A percentile compares a stretch with the other conserved stretches of the same genome.
phyloP scores from a whole-genome alignment of 2,888 invertebrate species.

The Zelleria hepariella region DNA sequence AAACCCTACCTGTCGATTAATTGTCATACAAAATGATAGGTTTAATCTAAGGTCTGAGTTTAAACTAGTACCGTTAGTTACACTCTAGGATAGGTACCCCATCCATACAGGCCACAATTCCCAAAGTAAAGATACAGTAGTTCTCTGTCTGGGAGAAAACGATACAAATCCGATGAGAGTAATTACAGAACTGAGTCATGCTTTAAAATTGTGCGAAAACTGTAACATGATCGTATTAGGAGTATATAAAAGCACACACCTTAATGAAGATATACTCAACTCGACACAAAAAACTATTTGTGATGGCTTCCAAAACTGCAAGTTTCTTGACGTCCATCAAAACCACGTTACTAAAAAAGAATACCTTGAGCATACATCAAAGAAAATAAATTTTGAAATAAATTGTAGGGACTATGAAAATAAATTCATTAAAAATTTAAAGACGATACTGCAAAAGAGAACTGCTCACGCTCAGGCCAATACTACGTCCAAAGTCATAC shows the following conservation, averaged over 20 bases:
- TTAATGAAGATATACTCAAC: not conserved
- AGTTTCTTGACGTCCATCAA: not conserved
- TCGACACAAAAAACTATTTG: not conserved
- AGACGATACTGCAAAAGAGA: not conserved
- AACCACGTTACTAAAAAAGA: not conserved
- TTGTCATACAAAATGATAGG: too few species aligned
- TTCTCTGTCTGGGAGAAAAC: too few species aligned
- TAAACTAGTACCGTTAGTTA: too few species aligned
- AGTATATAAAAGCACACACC: not conserved
- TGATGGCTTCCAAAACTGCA: not conserved
- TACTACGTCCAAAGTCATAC: not conserved
- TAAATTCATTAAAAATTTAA: not conserved
- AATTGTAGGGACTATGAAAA: not conserved
- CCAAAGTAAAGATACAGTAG: too few species aligned
- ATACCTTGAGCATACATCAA: not conserved
- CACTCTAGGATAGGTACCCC: too few species aligned
- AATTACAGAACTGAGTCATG: not conserved
- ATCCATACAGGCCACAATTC: too few species aligned
- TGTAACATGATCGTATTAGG: not conserved
- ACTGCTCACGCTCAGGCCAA: too few species aligned
- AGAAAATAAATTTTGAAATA: not conserved
- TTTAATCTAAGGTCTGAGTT: too few species aligned
- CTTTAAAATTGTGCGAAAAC: not conserved
- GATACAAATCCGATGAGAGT: not conserved
- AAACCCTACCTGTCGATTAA: too few species aligned